Base-by-base conservation (phyloP, 1,140 invertebrate species). In the honey bee (Apis mellifera) region DNA sequence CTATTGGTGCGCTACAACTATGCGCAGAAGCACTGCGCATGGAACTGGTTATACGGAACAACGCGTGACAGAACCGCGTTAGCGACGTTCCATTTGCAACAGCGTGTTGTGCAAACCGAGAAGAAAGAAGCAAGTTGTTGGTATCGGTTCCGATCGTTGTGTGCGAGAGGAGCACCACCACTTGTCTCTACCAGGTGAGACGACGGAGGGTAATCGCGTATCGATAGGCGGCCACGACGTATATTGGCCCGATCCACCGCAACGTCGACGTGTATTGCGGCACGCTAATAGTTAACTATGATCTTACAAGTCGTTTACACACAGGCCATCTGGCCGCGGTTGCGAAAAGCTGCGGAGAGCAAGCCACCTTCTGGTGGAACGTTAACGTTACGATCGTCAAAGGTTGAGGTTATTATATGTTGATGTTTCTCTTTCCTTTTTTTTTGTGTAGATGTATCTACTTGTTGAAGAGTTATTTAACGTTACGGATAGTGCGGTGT, bases 251-350 rank as follows among this genome's bases (percentile, higher is more conserved):
- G 48, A 65, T 76, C 60, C 50, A 76, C 74, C 74, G 74, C 60
- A 76, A 76, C 60, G 74, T 11, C 21, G 21, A 77, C 52, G 64
- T 66, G 64, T 65, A 54, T 79, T 26, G 78, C 79, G 57, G 64
- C 32, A 50, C 42, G 75, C 81, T 82, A 78, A 77, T 82, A 82
- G 81, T 78, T 77, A 82, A 82, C 81, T 77, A 77, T 78, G 66
- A 77, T 82, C 81, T 78, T 82, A 78, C 75, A 82, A 82, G 66
- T 68, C 68, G 81, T 77, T 78, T 70, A 77, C 81, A 71, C 65
- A 52, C 65, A 65, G 19, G 1, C 60, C 32, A 66, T 81, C 71
- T 65, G 42, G 17, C 78, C 74, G 81, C 68, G 69, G 55, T 77
- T 50, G 59, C 52, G 73, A 76, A 82, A 82, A 82, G 5, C 70